Base-by-base conservation (phyloP, 2,888 invertebrate species). In the Hecatera dysodea region DNA sequence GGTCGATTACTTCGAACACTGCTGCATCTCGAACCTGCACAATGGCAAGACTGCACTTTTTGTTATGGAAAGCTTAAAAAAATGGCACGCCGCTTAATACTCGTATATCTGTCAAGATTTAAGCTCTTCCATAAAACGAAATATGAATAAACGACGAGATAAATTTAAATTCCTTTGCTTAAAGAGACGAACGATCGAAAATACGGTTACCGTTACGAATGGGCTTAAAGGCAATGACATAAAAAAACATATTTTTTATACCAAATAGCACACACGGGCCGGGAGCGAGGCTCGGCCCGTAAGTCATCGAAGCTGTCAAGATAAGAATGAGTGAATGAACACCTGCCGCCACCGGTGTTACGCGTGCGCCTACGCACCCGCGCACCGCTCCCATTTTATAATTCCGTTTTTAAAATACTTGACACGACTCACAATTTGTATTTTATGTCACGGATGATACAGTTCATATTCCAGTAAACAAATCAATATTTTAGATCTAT, bases 301-400 rank as follows among this genome's bases (percentile, higher is more conserved):
- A 95, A 95, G 93, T 96, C 95, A 96, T 95, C 94, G 93, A 92
- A 93, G 91, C 94, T 96, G 95, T 95, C 95, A 93, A 95, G 95
- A 95, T 95, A 95, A 95, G 94, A 95, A 94, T 94, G 94, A 95
- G 89, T 93, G 94, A 95, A 94, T 93, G 95, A 93, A 93, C 95
- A 95, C 95, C 95, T 95, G 95, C 94, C 90, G 93, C 95, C 91
- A 94, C 95, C 90, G 93, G 95, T 93, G 92, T 95, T 96, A 96
- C 95, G 94, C 95, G 92, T 86, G 92, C 93, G 91, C 94, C 93
- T 90, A 93, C 94, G 91, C 94, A 89, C 89, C 89, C 90, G 87
- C 86, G 86, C 86, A 87, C 81, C 82, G 78, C 86, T 84, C 81
- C 81, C 70, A 84, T 84, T 86, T 88, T 88, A 86, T 86, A 89